Base-by-base conservation (phyloP, 1,140 invertebrate genomes). In the Batillaria attramentaria region DNA sequence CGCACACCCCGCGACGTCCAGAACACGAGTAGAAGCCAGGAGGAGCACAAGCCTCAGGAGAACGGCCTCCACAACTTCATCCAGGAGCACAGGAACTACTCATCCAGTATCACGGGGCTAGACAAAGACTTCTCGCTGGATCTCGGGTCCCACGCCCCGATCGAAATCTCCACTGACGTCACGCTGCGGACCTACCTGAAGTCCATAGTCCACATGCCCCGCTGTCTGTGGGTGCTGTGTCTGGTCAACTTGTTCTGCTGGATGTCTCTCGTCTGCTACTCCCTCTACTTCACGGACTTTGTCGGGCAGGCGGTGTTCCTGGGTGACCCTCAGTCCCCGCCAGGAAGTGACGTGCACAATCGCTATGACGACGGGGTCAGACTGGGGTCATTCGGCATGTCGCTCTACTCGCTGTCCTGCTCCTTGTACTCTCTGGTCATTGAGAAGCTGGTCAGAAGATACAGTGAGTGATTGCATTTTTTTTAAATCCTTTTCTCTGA, bases 201-300 rank as follows among this genome's bases (percentile, higher is more conserved):
- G 72, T 98, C 97, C 4, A 98, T 99, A 41, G 86, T 99, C 0
- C 93, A 94, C 75, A 98, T 99, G 96, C 97, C 97, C 0, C 91
- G 92, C 78, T 97, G 96, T 2, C 91, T 99, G 77, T 93, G 94
- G 50, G 94, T 97, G 83, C 93, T 99, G 1, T 99, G 97, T 86
- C 81, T 98, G 3, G 98, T 97, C 0, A 99, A 99, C 92, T 92
- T 98, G 0, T 98, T 98, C 90, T 98, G 96, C 87, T 99, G 97
- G 98, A 98, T 98, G 96, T 96, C 97, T 0, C 95, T 99, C 77
- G 96, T 99, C 2, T 98, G 97, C 89, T 99, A 99, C 87, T 98
- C 97, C 0, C 92, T 99, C 0, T 99, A 98, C 90, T 99, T 99
- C 89, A 99, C 98, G 0, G 97, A 99, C 91, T 99, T 98, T 89